Percentiles rank a stretch among this genome's conserved stretches.
Evolutionary conservation across 2,888 invertebrate genomes (phyloP).

Genomic region (Zaprionus obscuricornis): DNA sequence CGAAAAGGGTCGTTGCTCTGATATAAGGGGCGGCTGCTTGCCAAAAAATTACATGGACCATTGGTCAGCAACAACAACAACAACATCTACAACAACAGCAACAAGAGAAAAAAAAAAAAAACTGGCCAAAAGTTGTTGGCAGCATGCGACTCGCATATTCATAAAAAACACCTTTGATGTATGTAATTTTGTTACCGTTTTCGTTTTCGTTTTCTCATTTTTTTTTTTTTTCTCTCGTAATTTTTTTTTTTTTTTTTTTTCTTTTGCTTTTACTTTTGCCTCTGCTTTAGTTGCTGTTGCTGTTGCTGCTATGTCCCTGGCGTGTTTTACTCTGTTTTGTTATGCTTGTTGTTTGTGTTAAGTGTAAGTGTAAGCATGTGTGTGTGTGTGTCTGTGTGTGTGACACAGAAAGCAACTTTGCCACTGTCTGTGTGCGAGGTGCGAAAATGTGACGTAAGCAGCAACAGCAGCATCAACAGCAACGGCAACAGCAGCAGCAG

Average conservation of each 20-base stretch:
- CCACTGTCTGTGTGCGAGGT: slow-evolving; percentile 59
- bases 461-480: slow-evolving; percentile 5
- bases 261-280: slow-evolving; percentile 32
- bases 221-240: slow-evolving; percentile 16
- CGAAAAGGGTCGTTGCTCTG: slow-evolving; percentile 62
- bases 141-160: slow-evolving; percentile 54
- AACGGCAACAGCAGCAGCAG: slow-evolving; percentile 1
- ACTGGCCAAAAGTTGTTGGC: slow-evolving; percentile 7
- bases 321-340: neutral
- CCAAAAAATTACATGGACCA: slow-evolving; percentile 77
- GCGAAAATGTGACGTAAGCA: slow-evolving; percentile 74
- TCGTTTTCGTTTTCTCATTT: slow-evolving; percentile 29
- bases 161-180: slow-evolving; percentile 73
- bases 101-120: slow-evolving; percentile 4
- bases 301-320: neutral
- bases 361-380: slow-evolving; percentile 25
- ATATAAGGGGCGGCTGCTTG: slow-evolving; percentile 62
- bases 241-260: slow-evolving; percentile 37
- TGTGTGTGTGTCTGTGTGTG: slow-evolving; percentile 42
- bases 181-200: slow-evolving; percentile 73
- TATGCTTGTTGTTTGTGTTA: slow-evolving; percentile 18
- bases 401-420: slow-evolving; percentile 64
- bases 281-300: slow-evolving; percentile 14
- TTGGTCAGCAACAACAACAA: slow-evolving; percentile 62
- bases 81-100: slow-evolving; percentile 28